Conservation (phyloP, 2,113 vertebrate species). For the Otis tarda region DNA sequence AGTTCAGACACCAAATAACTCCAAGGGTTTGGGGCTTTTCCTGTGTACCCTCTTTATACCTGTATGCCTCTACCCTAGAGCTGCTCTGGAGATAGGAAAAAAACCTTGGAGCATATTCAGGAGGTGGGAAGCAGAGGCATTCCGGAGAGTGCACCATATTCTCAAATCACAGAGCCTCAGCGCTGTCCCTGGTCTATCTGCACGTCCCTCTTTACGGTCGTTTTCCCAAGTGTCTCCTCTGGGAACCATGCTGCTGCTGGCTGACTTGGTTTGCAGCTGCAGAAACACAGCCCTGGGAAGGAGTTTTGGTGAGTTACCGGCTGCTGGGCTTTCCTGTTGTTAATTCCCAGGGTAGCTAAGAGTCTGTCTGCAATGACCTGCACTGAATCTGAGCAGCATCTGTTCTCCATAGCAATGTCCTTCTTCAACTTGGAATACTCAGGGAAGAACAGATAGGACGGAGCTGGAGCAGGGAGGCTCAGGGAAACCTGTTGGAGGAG, state of each 20-base stretch:
- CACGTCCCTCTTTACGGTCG: neutral
- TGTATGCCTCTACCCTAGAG: neutral
- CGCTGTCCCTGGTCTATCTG: neutral
- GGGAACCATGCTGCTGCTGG: neutral
- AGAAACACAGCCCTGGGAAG: neutral
- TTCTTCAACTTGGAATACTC: neutral
- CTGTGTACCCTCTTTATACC: neutral
- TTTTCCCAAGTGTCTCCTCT: neutral
- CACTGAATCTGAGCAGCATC: neutral
- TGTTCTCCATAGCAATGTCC: neutral
- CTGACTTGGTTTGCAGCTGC: conserved; percentile 21
- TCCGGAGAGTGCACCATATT: neutral
- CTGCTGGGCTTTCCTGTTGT: neutral
- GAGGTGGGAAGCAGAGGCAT: neutral
- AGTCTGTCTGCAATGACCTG: neutral
- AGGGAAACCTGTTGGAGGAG: neutral
- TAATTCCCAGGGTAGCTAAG: neutral
- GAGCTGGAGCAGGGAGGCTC: neutral
- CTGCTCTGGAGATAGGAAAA: neutral
- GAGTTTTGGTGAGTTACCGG: neutral
- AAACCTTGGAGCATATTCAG: neutral
- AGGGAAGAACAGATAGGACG: neutral
- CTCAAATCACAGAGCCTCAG: neutral
- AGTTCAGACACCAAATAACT: neutral
- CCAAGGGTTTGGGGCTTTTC: neutral